A percentile compares a stretch with the other conserved stretches of the same genome.
phyloP scores from a whole-genome alignment of 2,797 vertebrate species.

The Cygnus olor region DNA sequence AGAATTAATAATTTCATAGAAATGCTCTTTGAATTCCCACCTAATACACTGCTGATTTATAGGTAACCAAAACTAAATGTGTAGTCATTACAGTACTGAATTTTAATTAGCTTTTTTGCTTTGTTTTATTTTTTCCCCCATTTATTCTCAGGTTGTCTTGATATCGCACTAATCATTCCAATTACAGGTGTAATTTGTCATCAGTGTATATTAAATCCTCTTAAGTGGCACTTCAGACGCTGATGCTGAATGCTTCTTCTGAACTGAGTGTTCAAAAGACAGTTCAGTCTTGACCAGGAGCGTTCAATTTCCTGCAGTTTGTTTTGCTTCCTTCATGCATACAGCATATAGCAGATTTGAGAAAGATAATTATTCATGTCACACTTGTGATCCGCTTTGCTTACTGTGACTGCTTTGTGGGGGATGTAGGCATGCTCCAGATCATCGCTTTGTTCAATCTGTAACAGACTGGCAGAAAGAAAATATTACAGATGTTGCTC shows the following conservation, averaged over 20 bases:
- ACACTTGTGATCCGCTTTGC: not conserved
- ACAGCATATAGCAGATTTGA: not conserved
- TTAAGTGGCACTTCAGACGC: not conserved
- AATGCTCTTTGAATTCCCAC: not conserved
- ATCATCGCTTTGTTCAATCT: not conserved
- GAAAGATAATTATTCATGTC: constrained; percentile 19
- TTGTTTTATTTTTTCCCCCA: not conserved
- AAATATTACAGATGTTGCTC: not conserved
- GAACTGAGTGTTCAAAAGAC: not conserved
- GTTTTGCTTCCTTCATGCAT: not conserved
- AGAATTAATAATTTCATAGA: not conserved
- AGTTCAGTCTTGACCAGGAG: not conserved
- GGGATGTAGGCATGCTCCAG: not conserved
- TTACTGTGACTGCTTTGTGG: not conserved
- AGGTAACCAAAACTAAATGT: not conserved
- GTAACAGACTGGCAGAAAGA: not conserved
- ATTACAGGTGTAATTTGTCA: not conserved
- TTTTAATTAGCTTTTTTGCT: constrained; percentile 41
- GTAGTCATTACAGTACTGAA: not conserved
- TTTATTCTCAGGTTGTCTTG: constrained; percentile 16
- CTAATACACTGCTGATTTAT: not conserved
- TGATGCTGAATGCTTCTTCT: not conserved
- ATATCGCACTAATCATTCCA: not conserved
- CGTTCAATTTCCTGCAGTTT: not conserved
- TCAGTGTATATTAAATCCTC: not conserved